Evolutionary conservation across 2,113 vertebrate species (phyloP).

Genomic region (Hylia prasina): DNA sequence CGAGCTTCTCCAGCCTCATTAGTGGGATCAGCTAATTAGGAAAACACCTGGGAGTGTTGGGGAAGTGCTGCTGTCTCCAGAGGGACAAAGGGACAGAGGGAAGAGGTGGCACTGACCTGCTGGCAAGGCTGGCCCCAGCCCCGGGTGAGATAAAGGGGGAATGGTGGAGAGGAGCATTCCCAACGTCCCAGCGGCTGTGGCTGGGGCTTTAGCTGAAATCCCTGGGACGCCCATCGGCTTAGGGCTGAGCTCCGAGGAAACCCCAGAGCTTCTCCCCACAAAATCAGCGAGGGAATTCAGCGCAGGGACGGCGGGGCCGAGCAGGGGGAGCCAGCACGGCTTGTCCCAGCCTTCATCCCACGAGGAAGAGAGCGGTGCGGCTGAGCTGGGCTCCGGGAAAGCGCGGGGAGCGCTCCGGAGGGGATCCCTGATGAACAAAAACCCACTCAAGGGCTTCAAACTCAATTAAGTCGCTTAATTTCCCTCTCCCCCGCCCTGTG

Average conservation of each 20-base stretch:
- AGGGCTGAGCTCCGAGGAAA: not conserved
- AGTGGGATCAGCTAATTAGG: not conserved
- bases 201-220: not conserved
- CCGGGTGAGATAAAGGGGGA: fast-evolving
- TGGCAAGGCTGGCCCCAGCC: not conserved
- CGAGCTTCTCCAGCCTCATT: not conserved
- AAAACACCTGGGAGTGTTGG: fast-evolving
- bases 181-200: fast-evolving
- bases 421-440: not conserved
- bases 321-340: not conserved
- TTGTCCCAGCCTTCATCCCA: not conserved
- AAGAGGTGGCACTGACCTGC: not conserved
- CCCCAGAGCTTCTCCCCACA: not conserved
- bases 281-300: fast-evolving
- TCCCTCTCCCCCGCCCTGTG: fast-evolving
- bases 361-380: fast-evolving
- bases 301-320: not conserved
- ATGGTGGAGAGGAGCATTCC: not conserved
- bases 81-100: not conserved
- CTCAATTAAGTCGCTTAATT: not conserved
- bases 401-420: fast-evolving
- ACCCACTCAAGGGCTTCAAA: not conserved
- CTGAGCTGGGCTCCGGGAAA: not conserved
- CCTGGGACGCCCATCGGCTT: fast-evolving
- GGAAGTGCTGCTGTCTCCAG: not conserved